Base-by-base conservation (phyloP, 1,140 invertebrate genomes). In the Anastrepha ludens region DNA sequence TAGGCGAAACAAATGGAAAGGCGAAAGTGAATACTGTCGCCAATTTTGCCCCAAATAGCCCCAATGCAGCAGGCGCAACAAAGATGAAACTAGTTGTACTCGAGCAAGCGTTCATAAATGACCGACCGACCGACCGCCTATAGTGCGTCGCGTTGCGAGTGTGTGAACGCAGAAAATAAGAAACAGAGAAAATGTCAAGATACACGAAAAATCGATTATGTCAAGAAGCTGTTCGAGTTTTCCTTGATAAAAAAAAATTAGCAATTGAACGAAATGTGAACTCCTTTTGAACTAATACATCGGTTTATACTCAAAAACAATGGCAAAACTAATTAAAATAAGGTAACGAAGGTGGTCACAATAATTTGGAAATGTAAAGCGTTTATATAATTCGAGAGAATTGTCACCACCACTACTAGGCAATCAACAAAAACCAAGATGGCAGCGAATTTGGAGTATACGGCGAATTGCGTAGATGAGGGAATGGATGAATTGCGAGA, bases 161-260 rank as follows among this genome's bases (percentile, higher is more conserved):
- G 65, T 88, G 88, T 88, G 90, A 90, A 90, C 90, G 88, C 88
- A 88, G 88, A 89, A 89, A 88, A 89, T 20, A 58, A n/a, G 41
- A 70, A 64, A 87, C 17, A 74, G 20, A 44, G 8, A 85, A 85
- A 88, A 87, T 17, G 62, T 55, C 8, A n/a, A 20, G 17, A 55
- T 70, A 44, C n/a, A 58, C 50, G 47, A 41, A 81, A 81, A 81
- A 50, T 81, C 47, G 67, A 74, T 67, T 74, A 74, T 74, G 64
- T 9, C 67, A 74, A 47, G 41, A 74, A 50, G 55, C 74, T 58
- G 44, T 15, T 17, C 20, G 47, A 81, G 2, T 8, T n/a, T 50
- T 29, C 17, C 50, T 55, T 55, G 50, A 9, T 11, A n/a, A 55
- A 11, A n/a, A 29, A n/a, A 55, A 11, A n/a, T 11, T 81, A 67